A percentile compares a stretch with the other conserved stretches of the same genome.
These are phyloP conservation scores for Pleuronectes platessa DNA, from an alignment of 2,113 vertebrate species.

Conservation along the genomic window DNA sequence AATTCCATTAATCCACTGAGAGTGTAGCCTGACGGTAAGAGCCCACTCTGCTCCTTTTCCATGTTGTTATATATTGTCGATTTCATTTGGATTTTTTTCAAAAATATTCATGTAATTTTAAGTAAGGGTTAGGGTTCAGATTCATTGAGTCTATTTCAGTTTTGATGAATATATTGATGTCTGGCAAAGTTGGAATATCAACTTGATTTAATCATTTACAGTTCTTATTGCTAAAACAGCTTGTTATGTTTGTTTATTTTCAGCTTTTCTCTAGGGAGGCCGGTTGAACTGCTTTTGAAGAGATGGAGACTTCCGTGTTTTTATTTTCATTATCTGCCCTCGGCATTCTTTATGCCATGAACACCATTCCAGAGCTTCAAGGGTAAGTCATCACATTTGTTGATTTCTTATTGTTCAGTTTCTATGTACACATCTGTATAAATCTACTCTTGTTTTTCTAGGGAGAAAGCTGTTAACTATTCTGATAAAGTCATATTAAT, in stretches of 20 bases:
- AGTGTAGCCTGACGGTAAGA: slow-evolving; percentile 71
- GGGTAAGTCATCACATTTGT: slow-evolving; percentile 82
- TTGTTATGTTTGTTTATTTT: slow-evolving; percentile 22
- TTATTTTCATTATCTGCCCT: slow-evolving; percentile 86
- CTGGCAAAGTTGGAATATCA: neutral
- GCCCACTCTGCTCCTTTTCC: slow-evolving; percentile 36
- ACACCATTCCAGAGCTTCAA: slow-evolving; percentile 77
- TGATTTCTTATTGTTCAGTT: neutral
- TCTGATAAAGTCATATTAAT: neutral
- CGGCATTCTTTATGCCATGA: slow-evolving; percentile 84
- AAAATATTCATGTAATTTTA: neutral
- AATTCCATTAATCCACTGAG: slow-evolving; percentile 71
- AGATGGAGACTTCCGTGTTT: slow-evolving; percentile 78
- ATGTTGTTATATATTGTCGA: slow-evolving; percentile 2
- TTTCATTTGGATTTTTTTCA: slow-evolving; percentile 8
- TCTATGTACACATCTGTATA: neutral
- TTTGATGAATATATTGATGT: neutral
- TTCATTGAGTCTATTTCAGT: neutral
- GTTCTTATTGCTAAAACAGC: neutral
- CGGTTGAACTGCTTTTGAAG: slow-evolving; percentile 24
- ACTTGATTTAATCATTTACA: too few relatives aligned
- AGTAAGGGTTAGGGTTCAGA: too few relatives aligned
- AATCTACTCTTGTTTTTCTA: neutral
- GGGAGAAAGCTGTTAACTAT: neutral
- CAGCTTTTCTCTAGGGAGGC: slow-evolving; percentile 16